Evolutionary conservation across 2,113 vertebrate genomes (phyloP), one percentile per base, ranked within the genome.

Genomic region (Cavia porcellus): DNA sequence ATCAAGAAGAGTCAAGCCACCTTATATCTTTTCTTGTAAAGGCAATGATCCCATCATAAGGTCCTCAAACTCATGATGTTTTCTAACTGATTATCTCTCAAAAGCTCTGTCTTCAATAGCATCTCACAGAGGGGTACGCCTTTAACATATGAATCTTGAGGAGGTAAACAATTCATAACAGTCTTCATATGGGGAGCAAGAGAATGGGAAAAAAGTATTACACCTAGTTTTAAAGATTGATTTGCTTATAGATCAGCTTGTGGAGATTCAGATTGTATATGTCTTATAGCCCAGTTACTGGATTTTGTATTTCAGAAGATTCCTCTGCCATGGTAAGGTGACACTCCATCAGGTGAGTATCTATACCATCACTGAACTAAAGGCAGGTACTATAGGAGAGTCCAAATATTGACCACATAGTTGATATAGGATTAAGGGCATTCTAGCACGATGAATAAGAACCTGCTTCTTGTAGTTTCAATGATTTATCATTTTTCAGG

Each of bases 401-500:
- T 70, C 86, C 22, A 75, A 47, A 52, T 75, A 22, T 2, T 6
- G 42, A 81, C 61, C n/a, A 2, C 35, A 45, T 45, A 30, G 32
- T 50, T 86, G 62, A 61, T n/a, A 35, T n/a, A n/a, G 11, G 61
- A n/a, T 68, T 52, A 3, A 85, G 7, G 30, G 93, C 45, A 74
- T 83, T 66, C 13, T 30, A 61, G 42, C 52, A 15, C 19, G 50
- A 4, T 42, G 35, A 57, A 8, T 47, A 74, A 45, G 66, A 17
- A 25, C 55, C n/a, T 50, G 64, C 9, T 52, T 38, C 30, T 72
- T 75, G 64, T 10, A 61, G 35, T 77, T 88, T 70, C 8, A 55
- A 19, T 82, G 72, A 55, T 74, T 94, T 89, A 59, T 86, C 94
- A 97, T 47, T 83, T 86, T 77, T 59, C 52, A 90, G 24, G 92